These are phyloP conservation scores for Notarius lentiginosus DNA, from an alignment of 2,113 vertebrate genomes.

Conservation along the genomic window DNA sequence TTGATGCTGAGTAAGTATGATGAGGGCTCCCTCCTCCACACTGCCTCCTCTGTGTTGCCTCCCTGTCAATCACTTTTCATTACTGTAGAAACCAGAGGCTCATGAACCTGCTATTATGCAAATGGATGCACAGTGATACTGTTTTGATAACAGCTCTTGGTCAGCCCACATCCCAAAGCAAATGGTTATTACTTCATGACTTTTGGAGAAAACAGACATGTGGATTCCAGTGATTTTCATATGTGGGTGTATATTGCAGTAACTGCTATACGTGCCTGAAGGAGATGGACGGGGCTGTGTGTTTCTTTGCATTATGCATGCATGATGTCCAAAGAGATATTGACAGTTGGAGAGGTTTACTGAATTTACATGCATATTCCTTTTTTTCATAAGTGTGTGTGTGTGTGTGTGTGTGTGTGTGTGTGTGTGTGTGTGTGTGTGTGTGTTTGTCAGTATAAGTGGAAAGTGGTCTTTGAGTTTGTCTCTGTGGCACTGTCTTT, in stretches of 20 bases:
- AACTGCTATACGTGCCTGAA: conserved; percentile 33
- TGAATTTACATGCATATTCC: conserved; percentile 15
- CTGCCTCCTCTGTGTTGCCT: conserved; percentile 45
- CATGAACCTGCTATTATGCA: conserved; percentile 89
- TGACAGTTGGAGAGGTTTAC: conserved; percentile 29
- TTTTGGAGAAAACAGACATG: conserved; percentile 46
- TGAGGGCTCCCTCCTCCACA: conserved; percentile 53
- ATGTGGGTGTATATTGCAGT: conserved; percentile 38
- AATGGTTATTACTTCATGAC: conserved; percentile 54
- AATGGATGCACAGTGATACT: conserved; percentile 84
- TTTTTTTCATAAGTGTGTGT: conserved; percentile 22
- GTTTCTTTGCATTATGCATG: conserved; percentile 27
- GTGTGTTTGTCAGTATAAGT: conserved; percentile 4
- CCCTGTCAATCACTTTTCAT: conserved; percentile 78
- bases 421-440: not conserved
- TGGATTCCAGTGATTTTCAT: conserved; percentile 32
- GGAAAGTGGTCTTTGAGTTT: conserved; percentile 33
- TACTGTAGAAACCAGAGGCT: conserved; percentile 89
- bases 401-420: conserved; percentile 1
- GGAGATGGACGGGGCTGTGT: conserved; percentile 21
- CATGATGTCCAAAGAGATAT: conserved; percentile 28
- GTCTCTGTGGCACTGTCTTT: conserved; percentile 36
- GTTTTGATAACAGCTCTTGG: conserved; percentile 85
- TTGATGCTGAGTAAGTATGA: conserved; percentile 47
- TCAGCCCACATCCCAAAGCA: conserved; percentile 80